These are phyloP conservation scores for Corbicula japonica DNA, from an alignment of 2,888 invertebrate species.

Conservation along the genomic window DNA sequence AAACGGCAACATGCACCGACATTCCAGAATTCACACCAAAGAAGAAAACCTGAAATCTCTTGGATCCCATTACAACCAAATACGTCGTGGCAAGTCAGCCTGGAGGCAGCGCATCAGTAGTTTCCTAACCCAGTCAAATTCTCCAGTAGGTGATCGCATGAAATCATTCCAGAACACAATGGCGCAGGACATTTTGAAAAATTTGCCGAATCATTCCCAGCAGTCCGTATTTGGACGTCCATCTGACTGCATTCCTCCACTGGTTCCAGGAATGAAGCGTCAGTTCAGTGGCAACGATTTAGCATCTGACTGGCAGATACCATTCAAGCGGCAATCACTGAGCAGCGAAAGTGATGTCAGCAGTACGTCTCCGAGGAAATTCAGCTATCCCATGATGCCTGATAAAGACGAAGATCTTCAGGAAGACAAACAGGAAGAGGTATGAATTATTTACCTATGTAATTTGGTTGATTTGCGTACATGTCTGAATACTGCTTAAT, in stretches of 20 bases:
- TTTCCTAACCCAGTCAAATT: constrained; percentile 46
- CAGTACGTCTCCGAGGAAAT: constrained; percentile 27
- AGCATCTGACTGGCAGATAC: constrained; percentile 60
- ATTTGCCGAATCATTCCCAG: constrained; percentile 61
- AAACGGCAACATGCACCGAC: constrained; percentile 95
- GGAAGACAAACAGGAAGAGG: constrained; percentile 32
- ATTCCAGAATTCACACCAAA: constrained; percentile 91
- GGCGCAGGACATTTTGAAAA: constrained; percentile 51
- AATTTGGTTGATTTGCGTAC: too few relatives aligned
- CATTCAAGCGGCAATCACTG: constrained; percentile 59
- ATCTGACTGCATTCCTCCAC: constrained; percentile 40
- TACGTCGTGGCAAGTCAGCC: constrained; percentile 56
- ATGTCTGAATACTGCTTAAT: too few relatives aligned
- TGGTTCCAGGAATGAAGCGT: constrained; percentile 66
- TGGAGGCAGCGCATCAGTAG: constrained; percentile 63
- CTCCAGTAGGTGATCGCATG: constrained; percentile 56
- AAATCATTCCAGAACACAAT: constrained; percentile 30
- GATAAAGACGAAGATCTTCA: constrained; percentile 29
- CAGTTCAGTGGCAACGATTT: constrained; percentile 61
- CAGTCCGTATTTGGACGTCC: constrained; percentile 63
- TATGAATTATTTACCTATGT: too few relatives aligned
- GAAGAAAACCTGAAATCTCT: constrained; percentile 69
- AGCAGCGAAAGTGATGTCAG: constrained; percentile 39
- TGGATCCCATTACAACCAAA: constrained; percentile 50
- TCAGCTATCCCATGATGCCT: constrained; percentile 15